These are phyloP conservation scores for Drosophila erecta DNA, from an alignment of 1,140 invertebrate genomes.

Conservation along the genomic window DNA sequence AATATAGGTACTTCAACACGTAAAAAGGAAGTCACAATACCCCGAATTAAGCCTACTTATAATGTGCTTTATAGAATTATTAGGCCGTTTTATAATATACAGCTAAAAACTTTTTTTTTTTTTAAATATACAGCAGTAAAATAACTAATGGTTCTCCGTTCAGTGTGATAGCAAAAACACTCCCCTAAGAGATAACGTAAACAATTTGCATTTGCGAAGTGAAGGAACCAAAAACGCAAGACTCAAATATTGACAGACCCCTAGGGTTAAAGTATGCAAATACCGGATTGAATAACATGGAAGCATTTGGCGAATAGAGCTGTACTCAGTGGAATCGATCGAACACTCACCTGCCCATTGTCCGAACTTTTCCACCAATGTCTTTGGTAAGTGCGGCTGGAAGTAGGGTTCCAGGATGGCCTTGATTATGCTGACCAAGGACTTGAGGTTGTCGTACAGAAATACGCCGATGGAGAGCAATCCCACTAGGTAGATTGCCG, in stretches of 20 bases:
- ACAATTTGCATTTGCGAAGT: constrained; percentile 22
- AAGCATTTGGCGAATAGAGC: not conserved
- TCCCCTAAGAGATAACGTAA: constrained; percentile 1
- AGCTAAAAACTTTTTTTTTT: too few species aligned
- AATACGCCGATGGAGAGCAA: constrained; percentile 80
- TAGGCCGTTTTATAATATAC: too few species aligned
- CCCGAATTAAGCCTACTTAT: too few species aligned
- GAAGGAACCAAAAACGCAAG: constrained; percentile 2
- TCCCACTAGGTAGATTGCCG: constrained; percentile 82
- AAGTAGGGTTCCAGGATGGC: constrained; percentile 86
- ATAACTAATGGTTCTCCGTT: too few species aligned
- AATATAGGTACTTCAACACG: too few species aligned
- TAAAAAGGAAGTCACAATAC: too few species aligned
- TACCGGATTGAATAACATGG: constrained; percentile 16
- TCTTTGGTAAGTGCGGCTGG: constrained; percentile 85
- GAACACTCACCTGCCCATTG: constrained; percentile 86
- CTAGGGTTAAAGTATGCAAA: constrained; percentile 40
- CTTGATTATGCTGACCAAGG: constrained; percentile 85
- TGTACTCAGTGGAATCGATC: constrained; percentile 7
- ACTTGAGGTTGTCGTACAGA: constrained; percentile 85
- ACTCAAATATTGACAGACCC: constrained; percentile 19
- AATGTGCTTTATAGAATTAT: too few species aligned
- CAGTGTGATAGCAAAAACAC: constrained; percentile 8
- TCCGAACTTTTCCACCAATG: constrained; percentile 86
- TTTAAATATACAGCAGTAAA: too few species aligned